Conservation (phyloP, 2,888 invertebrate genomes). For the Ethmia dodecea region DNA sequence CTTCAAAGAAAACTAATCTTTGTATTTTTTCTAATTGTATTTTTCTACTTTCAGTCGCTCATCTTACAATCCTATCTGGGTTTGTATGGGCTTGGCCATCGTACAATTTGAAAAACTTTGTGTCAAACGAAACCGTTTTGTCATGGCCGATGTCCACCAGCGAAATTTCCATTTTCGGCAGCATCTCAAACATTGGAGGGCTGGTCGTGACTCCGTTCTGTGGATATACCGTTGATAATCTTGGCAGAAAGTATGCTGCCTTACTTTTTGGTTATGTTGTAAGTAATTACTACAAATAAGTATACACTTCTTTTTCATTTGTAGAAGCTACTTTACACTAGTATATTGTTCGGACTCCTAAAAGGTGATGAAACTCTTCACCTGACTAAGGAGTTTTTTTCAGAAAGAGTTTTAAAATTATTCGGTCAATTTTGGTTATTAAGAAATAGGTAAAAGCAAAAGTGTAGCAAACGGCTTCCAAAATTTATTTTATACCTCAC, state of each 20-base stretch:
- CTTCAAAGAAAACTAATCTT: too few species aligned
- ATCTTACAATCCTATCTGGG: conserved; percentile 40
- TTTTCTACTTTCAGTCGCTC: conserved; percentile 40
- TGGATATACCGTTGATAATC: conserved; percentile 36
- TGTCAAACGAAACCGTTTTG: conserved; percentile 44
- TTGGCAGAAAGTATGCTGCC: conserved; percentile 50
- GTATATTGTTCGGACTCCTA: neutral
- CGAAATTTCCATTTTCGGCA: conserved; percentile 45
- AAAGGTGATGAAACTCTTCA: neutral
- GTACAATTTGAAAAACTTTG: conserved; percentile 44
- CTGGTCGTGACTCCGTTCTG: conserved; percentile 43
- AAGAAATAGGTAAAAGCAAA: too few species aligned
- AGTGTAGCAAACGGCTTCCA: too few species aligned
- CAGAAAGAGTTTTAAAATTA: neutral
- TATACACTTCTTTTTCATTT: neutral
- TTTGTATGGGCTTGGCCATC: conserved; percentile 56
- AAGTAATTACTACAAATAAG: conserved; percentile 15
- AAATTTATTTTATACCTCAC: too few species aligned
- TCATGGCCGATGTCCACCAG: conserved; percentile 37
- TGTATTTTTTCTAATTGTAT: too few species aligned
- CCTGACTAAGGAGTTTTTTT: neutral
- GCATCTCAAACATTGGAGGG: conserved; percentile 45
- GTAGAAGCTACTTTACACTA: neutral
- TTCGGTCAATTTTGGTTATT: too few species aligned
- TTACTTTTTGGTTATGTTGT: conserved; percentile 49